These are phyloP conservation scores for Crocidura indochinensis DNA, from an alignment of 2,797 vertebrate species.

Conservation along the genomic window DNA sequence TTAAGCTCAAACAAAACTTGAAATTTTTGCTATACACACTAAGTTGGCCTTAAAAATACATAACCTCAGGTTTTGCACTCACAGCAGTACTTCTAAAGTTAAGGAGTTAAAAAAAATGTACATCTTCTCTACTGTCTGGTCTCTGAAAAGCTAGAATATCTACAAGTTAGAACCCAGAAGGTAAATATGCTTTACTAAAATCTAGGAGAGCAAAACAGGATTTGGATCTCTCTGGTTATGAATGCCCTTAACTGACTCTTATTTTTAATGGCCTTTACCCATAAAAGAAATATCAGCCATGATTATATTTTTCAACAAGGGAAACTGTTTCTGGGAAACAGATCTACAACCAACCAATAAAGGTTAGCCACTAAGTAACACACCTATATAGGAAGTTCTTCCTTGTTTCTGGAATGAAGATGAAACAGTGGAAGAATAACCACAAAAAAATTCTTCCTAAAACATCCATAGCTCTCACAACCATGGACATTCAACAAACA, in stretches of 20 bases:
- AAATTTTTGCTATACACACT: background rate
- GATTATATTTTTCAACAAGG: conserved; percentile 19
- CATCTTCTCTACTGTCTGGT: background rate
- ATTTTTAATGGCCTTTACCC: conserved; percentile 3
- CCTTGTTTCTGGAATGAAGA: conserved; percentile 20
- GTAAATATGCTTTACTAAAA: background rate
- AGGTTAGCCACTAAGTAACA: conserved; percentile 35
- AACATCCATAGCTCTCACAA: conserved; percentile 13
- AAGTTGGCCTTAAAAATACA: background rate
- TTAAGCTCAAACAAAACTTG: background rate
- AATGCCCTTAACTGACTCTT: conserved; percentile 28
- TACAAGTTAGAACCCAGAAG: background rate
- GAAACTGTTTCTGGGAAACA: conserved; percentile 48
- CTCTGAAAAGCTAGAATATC: background rate
- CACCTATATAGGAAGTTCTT: conserved; percentile 17
- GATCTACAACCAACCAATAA: conserved; percentile 10
- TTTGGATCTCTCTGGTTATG: background rate
- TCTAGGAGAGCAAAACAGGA: background rate
- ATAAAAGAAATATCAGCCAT: conserved; percentile 35
- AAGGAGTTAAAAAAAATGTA: background rate
- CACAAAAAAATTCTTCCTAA: background rate
- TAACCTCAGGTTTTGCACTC: background rate
- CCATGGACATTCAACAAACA: background rate
- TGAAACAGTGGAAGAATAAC: conserved; percentile 16
- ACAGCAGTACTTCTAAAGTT: background rate